Evolutionary conservation across 2,113 vertebrate genomes (phyloP).

Genomic region (Lethenteron reissneri): DNA sequence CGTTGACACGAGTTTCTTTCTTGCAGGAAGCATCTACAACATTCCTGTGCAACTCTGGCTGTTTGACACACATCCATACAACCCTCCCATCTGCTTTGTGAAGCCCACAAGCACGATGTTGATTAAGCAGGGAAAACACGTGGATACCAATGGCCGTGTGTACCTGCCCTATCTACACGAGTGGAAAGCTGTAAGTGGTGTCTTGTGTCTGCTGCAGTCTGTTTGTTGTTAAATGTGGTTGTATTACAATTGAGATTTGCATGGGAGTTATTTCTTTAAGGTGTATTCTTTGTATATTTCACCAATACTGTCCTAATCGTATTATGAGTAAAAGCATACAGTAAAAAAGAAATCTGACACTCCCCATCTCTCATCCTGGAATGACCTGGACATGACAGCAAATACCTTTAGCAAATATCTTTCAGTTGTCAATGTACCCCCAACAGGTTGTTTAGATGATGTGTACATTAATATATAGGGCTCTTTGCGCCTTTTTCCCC

Average conservation of each 20-base stretch:
- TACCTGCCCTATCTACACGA: slow-evolving; percentile 93
- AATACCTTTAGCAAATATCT: too few relatives aligned
- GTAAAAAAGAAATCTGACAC: too few relatives aligned
- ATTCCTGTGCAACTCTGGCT: slow-evolving; percentile 93
- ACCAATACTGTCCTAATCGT: too few relatives aligned
- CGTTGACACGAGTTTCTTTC: background rate
- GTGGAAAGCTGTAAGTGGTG: slow-evolving; percentile 76
- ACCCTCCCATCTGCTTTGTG: slow-evolving; percentile 93
- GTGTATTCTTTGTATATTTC: background rate
- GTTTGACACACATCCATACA: slow-evolving; percentile 88
- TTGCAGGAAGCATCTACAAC: slow-evolving; percentile 70
- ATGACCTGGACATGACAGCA: too few relatives aligned
- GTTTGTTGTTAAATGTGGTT: background rate
- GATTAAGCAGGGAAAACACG: slow-evolving; percentile 93
- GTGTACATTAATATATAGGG: too few relatives aligned
- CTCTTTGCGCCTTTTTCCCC: too few relatives aligned
- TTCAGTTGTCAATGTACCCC: too few relatives aligned
- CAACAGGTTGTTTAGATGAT: too few relatives aligned
- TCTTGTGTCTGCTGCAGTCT: rapidly evolving
- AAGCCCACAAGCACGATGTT: slow-evolving; percentile 97
- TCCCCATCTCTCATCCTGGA: too few relatives aligned
- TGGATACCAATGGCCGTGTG: slow-evolving; percentile 95
- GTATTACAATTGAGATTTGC: slow-evolving; percentile 3
- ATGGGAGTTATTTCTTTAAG: slow-evolving; percentile 1
- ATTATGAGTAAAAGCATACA: background rate